These are phyloP conservation scores for Aricia agestis DNA, from an alignment of 1,140 invertebrate genomes.

Conservation along the genomic window DNA sequence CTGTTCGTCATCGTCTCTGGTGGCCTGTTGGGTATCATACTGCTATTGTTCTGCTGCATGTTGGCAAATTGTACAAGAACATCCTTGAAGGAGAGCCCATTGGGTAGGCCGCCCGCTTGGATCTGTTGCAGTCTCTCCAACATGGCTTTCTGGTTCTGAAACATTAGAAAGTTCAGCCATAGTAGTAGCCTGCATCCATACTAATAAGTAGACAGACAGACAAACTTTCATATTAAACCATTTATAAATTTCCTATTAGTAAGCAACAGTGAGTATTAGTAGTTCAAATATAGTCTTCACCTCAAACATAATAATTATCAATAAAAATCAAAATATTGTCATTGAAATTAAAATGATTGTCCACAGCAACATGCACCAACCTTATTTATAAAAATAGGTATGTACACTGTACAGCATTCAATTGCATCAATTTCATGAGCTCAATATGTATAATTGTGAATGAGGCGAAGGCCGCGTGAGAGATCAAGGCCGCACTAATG, in stretches of 20 bases:
- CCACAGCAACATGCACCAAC: background rate
- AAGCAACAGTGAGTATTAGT: no score
- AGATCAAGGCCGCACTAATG: slow-evolving; percentile 4
- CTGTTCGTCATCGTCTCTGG: slow-evolving; percentile 45
- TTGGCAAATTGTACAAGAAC: slow-evolving; percentile 87
- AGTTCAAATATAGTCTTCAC: no score
- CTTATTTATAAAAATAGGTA: background rate
- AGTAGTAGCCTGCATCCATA: no score
- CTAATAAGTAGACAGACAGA: no score
- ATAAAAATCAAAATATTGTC: no score
- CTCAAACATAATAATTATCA: no score
- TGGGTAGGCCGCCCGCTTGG: slow-evolving; percentile 56
- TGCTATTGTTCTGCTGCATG: slow-evolving; percentile 61
- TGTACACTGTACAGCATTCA: slow-evolving; percentile 5
- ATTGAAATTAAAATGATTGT: no score
- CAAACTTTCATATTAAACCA: no score
- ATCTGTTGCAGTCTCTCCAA: slow-evolving; percentile 63
- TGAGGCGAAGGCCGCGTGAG: slow-evolving; percentile 19
- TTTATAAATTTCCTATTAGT: no score
- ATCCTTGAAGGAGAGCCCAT: slow-evolving; percentile 82
- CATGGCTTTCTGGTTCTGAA: slow-evolving; percentile 69
- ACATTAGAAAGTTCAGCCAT: slow-evolving; percentile 20
- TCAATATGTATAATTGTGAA: slow-evolving; percentile 18
- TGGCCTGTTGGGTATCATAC: slow-evolving; percentile 46
- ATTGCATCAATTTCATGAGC: slow-evolving; percentile 9